These are phyloP conservation scores for Dicyrtomina minuta DNA, from an alignment of 2,888 invertebrate genomes.

Conservation along the genomic window DNA sequence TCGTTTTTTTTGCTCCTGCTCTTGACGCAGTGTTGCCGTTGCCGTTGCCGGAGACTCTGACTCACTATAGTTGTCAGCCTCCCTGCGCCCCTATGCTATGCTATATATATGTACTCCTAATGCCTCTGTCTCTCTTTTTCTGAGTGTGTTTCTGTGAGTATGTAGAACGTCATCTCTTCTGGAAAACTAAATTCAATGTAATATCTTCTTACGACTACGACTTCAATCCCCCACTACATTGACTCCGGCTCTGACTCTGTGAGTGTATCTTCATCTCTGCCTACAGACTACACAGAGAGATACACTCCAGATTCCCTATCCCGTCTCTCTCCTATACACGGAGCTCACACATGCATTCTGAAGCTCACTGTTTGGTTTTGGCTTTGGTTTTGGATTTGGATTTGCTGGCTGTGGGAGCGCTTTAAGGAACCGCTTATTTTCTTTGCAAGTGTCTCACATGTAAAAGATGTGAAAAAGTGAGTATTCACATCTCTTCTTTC, in stretches of 20 bases:
- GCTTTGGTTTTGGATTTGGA: too few relatives aligned
- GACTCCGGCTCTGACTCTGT: conserved; percentile 5
- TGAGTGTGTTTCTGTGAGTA: too few relatives aligned
- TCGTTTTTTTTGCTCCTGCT: conserved; percentile 36
- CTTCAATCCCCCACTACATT: conserved; percentile 14
- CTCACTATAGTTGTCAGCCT: too few relatives aligned
- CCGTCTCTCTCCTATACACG: neutral
- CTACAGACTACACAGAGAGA: neutral
- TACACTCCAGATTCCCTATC: too few relatives aligned
- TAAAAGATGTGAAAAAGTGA: conserved; percentile 17
- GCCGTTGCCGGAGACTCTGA: conserved; percentile 21
- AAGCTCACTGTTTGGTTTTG: too few relatives aligned
- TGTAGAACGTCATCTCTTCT: too few relatives aligned
- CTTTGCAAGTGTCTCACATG: conserved; percentile 19
- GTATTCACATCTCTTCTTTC: conserved; percentile 20
- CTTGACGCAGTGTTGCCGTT: too few relatives aligned
- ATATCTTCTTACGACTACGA: neutral
- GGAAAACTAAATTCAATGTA: conserved; percentile 24
- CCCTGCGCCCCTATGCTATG: too few relatives aligned
- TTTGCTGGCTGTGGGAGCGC: neutral
- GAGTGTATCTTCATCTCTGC: conserved; percentile 2
- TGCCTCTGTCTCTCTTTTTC: too few relatives aligned
- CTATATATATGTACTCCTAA: too few relatives aligned
- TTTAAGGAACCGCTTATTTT: conserved; percentile 23
- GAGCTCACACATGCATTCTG: too few relatives aligned